A percentile compares a stretch with the other conserved stretches of the same genome.
These are phyloP conservation scores for Bombycilla garrulus DNA, from an alignment of 2,113 vertebrate genomes.

Conservation along the genomic window DNA sequence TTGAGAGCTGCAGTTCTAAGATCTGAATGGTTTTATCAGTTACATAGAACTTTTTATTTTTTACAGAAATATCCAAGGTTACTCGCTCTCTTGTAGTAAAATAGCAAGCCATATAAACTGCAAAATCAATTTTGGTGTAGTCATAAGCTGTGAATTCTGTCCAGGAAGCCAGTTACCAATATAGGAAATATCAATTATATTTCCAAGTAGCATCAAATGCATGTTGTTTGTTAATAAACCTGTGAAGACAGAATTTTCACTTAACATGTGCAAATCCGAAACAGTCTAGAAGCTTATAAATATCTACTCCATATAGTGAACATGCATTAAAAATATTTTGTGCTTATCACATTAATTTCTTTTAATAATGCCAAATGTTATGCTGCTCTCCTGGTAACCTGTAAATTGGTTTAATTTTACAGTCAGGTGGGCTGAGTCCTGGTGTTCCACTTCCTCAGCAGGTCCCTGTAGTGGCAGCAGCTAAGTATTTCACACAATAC, in stretches of 20 bases:
- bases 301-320: background rate
- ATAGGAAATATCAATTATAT: background rate
- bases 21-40: background rate
- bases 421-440: background rate
- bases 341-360: background rate
- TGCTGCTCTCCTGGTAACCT: background rate
- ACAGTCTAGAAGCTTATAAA: background rate
- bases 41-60: background rate
- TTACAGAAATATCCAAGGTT: background rate
- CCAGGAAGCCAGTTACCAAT: conserved; percentile 12
- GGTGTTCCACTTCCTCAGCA: background rate
- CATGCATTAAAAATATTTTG: background rate
- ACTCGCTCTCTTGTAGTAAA: background rate
- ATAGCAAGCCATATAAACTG: background rate
- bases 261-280: background rate
- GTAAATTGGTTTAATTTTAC: background rate
- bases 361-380: background rate
- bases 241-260: background rate
- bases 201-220: background rate
- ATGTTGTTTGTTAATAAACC: background rate
- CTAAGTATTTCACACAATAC: background rate
- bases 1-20: background rate
- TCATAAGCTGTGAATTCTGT: conserved; percentile 1
- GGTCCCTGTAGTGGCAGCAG: background rate
- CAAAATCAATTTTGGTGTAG: conserved; percentile 16